phyloP scores from a whole-genome alignment of 2,888 invertebrate genomes.

The Neuroscelio doddi region DNA sequence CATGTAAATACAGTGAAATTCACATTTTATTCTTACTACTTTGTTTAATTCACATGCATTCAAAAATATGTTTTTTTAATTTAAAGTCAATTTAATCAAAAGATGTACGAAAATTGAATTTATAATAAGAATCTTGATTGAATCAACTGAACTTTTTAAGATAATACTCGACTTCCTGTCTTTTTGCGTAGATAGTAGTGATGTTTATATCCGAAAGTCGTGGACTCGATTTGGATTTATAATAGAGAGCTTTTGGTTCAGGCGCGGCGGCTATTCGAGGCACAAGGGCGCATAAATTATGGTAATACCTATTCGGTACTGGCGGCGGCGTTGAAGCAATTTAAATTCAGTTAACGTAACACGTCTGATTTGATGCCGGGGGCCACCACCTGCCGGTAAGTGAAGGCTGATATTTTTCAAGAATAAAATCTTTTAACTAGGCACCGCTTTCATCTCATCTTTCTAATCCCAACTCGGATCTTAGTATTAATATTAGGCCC shows the following conservation, averaged over 20 bases:
- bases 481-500: no score
- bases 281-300: slow-evolving; percentile 69
- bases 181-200: slow-evolving; percentile 14
- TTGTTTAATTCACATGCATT: slow-evolving; percentile 15
- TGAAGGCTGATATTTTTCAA: slow-evolving; percentile 59
- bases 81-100: no score
- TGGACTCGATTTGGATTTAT: slow-evolving; percentile 66
- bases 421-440: slow-evolving; percentile 56
- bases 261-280: slow-evolving; percentile 45
- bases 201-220: slow-evolving; percentile 63
- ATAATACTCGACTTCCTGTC: slow-evolving; percentile 9
- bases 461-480: slow-evolving; percentile 13
- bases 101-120: no score
- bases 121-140: slow-evolving; percentile 3
- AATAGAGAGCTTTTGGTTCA: slow-evolving; percentile 61
- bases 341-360: slow-evolving; percentile 70
- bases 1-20: no score
- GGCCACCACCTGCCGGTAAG: slow-evolving; percentile 65
- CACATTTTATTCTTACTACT: no score
- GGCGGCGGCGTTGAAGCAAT: slow-evolving; percentile 57
- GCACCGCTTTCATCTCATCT: not conserved
- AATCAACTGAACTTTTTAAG: slow-evolving; percentile 23
- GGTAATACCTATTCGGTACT: slow-evolving; percentile 58
- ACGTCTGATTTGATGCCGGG: slow-evolving; percentile 66
- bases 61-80: not conserved